These are phyloP conservation scores for Elachura formosa DNA, from an alignment of 2,113 vertebrate genomes.

Conservation along the genomic window DNA sequence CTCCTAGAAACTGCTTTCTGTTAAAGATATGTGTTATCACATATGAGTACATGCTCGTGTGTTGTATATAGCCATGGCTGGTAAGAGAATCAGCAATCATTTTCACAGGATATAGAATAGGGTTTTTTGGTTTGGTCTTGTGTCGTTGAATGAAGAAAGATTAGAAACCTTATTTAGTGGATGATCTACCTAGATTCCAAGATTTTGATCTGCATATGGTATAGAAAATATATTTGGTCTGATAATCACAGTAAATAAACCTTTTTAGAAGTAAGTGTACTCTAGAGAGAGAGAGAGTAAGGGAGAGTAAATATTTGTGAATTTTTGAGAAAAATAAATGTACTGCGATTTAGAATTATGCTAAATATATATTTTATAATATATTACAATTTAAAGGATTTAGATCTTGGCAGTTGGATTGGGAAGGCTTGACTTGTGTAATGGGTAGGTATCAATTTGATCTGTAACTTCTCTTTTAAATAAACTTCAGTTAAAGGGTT, in stretches of 20 bases:
- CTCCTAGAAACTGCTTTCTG: background rate
- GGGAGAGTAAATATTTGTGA: background rate
- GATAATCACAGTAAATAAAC: background rate
- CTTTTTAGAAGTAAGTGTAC: background rate
- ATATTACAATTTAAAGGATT: background rate
- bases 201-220: background rate
- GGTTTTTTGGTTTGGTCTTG: background rate
- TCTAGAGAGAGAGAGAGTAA: background rate
- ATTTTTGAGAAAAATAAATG: background rate
- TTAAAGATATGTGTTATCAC: fast-evolving
- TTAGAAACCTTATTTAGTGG: background rate
- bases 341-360: background rate
- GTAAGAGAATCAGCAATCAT: background rate
- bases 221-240: background rate
- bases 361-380: background rate
- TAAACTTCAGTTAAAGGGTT: background rate
- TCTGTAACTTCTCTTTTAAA: background rate
- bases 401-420: background rate
- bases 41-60: fast-evolving
- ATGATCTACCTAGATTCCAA: background rate
- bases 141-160: background rate
- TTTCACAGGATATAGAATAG: background rate
- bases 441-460: background rate
- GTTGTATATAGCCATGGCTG: too few species aligned
- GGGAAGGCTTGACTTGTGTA: background rate